A percentile compares a stretch with the other conserved stretches of the same genome.
phyloP scores from a whole-genome alignment of 2,113 vertebrate species.

The rat (Rattus norvegicus) region GRCr8 NC_086021.1:148496001-148496500 shows the following conservation, averaged over 20 bases:
- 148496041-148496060: constrained; percentile 60
- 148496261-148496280: not conserved
- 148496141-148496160: constrained; percentile 24
- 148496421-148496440: constrained; percentile 16
- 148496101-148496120: constrained; percentile 40
- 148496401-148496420: constrained; percentile 57
- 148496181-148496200: constrained; percentile 38
- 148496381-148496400: accelerated
- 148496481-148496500: constrained; percentile 30
- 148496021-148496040: constrained; percentile 57
- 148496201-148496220: constrained; percentile 8
- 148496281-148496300: no score
- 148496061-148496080: not conserved
- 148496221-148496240: constrained; percentile 47
- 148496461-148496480: constrained; percentile 40
- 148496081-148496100: not conserved
- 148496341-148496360: constrained; percentile 39
- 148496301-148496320: not conserved
- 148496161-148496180: constrained; percentile 14
- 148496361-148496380: not conserved
- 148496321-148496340: not conserved
- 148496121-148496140: constrained; percentile 43
- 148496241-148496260: constrained; percentile 43
- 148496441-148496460: constrained; percentile 44
- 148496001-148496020: constrained; percentile 1